Evolutionary conservation across 1,140 invertebrate genomes (phyloP).

Genomic region (Ceratosolen fusciceps): DNA sequence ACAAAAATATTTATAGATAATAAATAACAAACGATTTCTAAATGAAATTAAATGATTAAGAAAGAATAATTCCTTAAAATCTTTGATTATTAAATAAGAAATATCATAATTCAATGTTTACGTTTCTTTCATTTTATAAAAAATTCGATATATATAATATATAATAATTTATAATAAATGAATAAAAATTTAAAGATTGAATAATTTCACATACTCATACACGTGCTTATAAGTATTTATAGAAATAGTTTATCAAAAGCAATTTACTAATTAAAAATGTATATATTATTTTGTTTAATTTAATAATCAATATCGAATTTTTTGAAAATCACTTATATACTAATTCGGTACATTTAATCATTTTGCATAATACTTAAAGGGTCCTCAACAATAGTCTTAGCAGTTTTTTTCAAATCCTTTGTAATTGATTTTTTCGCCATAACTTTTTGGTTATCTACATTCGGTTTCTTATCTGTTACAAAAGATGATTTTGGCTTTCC

Average conservation of each 20-base stretch:
- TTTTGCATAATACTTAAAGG: slow-evolving; percentile 64
- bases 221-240: no score
- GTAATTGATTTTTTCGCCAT: slow-evolving; percentile 60
- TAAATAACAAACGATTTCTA: no score
- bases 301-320: neutral
- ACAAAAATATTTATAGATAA: no score
- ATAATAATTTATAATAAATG: neutral
- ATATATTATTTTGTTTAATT: neutral
- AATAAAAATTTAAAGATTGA: slow-evolving; percentile 1
- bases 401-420: slow-evolving; percentile 66
- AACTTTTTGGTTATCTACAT: slow-evolving; percentile 32
- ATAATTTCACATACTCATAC: neutral
- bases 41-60: no score
- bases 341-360: slow-evolving; percentile 53
- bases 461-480: slow-evolving; percentile 25
- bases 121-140: no score
- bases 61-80: no score
- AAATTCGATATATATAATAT: no score
- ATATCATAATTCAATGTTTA: no score
- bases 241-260: neutral
- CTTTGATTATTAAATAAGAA: no score
- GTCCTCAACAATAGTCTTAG: slow-evolving; percentile 65
- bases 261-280: neutral
- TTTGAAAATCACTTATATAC: slow-evolving; percentile 32
- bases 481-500: slow-evolving; percentile 49